Evolutionary conservation across 2,888 invertebrate species (phyloP).

Genomic region (Megastigmus dorsalis): DNA sequence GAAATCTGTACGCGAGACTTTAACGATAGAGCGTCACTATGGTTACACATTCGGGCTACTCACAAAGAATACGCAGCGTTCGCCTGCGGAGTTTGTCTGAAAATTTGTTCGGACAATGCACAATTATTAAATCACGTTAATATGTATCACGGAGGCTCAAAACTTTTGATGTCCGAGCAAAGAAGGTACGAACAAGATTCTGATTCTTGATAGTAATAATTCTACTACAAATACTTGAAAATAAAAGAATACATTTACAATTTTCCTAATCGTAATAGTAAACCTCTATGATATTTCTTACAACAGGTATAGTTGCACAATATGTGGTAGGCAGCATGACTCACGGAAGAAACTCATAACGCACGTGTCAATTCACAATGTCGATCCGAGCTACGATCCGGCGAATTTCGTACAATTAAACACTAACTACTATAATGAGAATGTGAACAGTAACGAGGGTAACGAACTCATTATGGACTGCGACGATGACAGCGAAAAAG

Average conservation of each 20-base stretch:
- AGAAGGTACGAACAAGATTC: constrained; percentile 65
- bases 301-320: constrained; percentile 73
- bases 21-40: constrained; percentile 76
- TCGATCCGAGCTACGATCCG: constrained; percentile 75
- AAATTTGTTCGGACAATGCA: constrained; percentile 75
- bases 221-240: neutral
- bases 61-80: constrained; percentile 76
- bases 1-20: constrained; percentile 75
- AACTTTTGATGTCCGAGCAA: constrained; percentile 70
- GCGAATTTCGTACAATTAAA: constrained; percentile 75
- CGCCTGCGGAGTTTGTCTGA: constrained; percentile 77
- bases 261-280: too few relatives aligned
- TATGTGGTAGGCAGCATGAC: constrained; percentile 78
- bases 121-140: constrained; percentile 76
- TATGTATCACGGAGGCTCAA: constrained; percentile 74
- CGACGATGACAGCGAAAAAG: constrained; percentile 69
- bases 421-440: constrained; percentile 69
- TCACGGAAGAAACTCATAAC: constrained; percentile 76
- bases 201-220: neutral
- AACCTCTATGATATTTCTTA: neutral
- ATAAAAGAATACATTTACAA: too few relatives aligned
- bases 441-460: constrained; percentile 65
- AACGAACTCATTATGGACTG: constrained; percentile 66
- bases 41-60: constrained; percentile 77
- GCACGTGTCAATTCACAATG: constrained; percentile 77